These are phyloP conservation scores for Battus philenor DNA, from an alignment of 1,140 invertebrate species.

Conservation along the genomic window DNA sequence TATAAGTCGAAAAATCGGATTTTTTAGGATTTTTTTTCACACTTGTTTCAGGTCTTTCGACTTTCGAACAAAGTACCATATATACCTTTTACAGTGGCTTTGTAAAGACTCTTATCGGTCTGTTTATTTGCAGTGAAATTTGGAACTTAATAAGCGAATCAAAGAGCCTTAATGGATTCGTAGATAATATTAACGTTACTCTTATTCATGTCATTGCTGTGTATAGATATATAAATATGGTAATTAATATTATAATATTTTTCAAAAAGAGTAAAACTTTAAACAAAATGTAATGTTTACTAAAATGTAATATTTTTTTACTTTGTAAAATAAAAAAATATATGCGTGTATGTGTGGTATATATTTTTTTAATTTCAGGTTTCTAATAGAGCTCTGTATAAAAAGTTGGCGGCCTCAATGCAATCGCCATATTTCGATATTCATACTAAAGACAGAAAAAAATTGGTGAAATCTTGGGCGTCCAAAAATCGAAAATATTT, in stretches of 20 bases:
- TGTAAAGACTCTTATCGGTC: conserved; percentile 31
- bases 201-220: conserved; percentile 39
- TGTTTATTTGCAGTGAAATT: conserved; percentile 34
- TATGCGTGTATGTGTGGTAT: background rate
- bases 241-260: conserved; percentile 21
- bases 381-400: conserved; percentile 32
- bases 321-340: too few relatives aligned
- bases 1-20: too few relatives aligned
- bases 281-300: too few relatives aligned
- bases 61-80: conserved; percentile 22
- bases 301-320: too few relatives aligned
- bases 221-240: conserved; percentile 45
- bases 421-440: conserved; percentile 41
- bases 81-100: conserved; percentile 36
- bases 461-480: conserved; percentile 37
- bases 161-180: conserved; percentile 30
- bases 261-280: background rate
- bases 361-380: conserved; percentile 25
- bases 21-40: background rate
- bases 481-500: conserved; percentile 38
- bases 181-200: conserved; percentile 37
- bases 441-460: conserved; percentile 27
- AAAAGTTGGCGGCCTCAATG: conserved; percentile 38
- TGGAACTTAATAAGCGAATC: conserved; percentile 34
- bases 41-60: conserved; percentile 34